A percentile compares a stretch with the other conserved stretches of the same genome.
phyloP scores from a whole-genome alignment of 2,888 invertebrate genomes.

The Kryphioiulus occultus region DNA sequence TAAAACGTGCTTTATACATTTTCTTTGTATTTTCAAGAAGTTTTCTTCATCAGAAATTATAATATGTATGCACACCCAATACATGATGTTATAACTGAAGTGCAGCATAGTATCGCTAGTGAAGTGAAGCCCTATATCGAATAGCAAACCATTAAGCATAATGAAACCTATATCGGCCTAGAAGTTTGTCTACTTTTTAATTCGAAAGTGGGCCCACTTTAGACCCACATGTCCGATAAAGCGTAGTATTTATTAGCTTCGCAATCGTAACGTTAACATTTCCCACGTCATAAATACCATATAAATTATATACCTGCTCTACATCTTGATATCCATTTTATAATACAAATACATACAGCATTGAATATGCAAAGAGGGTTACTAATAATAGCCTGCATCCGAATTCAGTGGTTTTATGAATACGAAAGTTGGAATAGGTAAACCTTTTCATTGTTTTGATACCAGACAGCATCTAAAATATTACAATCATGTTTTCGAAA shows the following conservation, averaged over 20 bases:
- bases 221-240: slow-evolving; percentile 12
- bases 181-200: neutral
- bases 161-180: neutral
- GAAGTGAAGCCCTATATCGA: neutral
- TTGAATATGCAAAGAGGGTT: no score
- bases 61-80: neutral
- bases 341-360: no score
- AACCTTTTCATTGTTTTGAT: no score
- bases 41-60: neutral
- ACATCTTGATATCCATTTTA: no score
- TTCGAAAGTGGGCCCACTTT: neutral
- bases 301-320: neutral
- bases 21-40: neutral
- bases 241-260: slow-evolving; percentile 14
- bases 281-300: neutral
- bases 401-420: no score
- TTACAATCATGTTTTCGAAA: no score
- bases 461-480: no score
- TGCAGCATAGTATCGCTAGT: neutral
- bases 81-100: neutral
- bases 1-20: neutral
- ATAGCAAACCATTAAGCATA: neutral
- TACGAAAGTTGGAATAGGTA: no score
- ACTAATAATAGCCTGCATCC: no score
- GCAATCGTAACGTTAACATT: neutral